These are phyloP conservation scores for Mustela lutreola DNA, from an alignment of 2,113 vertebrate species.

Conservation along the genomic window DNA sequence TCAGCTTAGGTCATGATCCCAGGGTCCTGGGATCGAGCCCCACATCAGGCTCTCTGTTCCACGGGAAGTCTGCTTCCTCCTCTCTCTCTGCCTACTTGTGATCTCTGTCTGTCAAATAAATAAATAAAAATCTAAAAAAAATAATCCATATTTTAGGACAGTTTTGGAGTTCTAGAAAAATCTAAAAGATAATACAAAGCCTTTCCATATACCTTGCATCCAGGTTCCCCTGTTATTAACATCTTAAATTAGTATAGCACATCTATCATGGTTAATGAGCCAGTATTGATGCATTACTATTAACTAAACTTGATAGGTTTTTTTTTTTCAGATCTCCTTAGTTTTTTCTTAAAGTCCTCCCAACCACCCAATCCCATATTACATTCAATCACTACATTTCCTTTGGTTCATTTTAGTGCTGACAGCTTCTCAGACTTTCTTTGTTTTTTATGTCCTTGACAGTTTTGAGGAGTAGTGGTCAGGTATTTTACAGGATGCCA, in stretches of 20 bases:
- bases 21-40: no score
- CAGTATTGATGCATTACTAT: neutral
- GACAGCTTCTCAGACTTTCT: neutral
- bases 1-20: no score
- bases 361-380: neutral
- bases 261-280: neutral
- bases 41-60: no score
- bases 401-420: neutral
- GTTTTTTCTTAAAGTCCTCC: neutral
- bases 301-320: neutral
- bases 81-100: no score
- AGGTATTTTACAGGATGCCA: neutral
- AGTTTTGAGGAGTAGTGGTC: neutral
- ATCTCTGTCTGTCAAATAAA: no score
- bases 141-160: neutral
- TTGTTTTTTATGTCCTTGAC: conserved; percentile 32
- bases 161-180: neutral
- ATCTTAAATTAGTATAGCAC: neutral
- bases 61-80: no score
- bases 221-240: neutral
- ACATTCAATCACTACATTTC: neutral
- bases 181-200: neutral
- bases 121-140: neutral
- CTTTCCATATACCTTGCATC: neutral
- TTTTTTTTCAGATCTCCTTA: neutral